phyloP scores from a whole-genome alignment of 2,797 vertebrate genomes.

The Esox lucius region DNA sequence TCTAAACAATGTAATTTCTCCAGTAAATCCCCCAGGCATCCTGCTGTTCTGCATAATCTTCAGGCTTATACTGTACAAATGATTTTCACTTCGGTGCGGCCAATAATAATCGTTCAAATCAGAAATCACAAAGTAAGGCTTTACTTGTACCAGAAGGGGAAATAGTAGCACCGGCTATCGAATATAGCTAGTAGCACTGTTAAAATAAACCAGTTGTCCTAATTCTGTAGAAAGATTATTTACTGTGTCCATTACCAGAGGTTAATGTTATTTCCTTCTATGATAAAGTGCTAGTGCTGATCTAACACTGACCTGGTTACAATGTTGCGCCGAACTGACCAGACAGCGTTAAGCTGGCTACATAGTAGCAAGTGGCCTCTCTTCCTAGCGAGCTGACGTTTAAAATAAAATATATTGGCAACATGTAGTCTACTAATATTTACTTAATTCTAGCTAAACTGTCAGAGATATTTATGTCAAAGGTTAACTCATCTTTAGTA shows the following conservation, averaged over 20 bases:
- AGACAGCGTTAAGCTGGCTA: neutral
- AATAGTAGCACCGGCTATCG: neutral
- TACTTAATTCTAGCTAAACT: neutral
- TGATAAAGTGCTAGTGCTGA: neutral
- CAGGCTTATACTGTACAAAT: neutral
- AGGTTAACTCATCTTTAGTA: neutral
- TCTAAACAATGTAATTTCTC: conserved; percentile 20
- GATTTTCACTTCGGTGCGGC: conserved; percentile 13
- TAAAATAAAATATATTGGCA: neutral
- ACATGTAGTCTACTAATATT: neutral
- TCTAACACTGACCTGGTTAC: conserved; percentile 1
- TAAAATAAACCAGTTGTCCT: neutral
- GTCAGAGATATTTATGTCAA: neutral
- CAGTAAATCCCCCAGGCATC: conserved; percentile 44
- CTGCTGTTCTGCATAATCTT: conserved; percentile 41
- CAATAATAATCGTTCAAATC: conserved; percentile 16
- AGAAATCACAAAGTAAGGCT: neutral
- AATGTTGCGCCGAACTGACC: neutral
- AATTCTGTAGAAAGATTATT: neutral
- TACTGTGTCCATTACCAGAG: neutral
- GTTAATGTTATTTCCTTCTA: neutral
- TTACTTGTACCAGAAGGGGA: neutral
- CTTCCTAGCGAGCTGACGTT: neutral
- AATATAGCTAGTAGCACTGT: neutral
- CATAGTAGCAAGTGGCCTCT: neutral